Base-by-base conservation (phyloP, 2,113 vertebrate species). In the Pitta sordida region DNA sequence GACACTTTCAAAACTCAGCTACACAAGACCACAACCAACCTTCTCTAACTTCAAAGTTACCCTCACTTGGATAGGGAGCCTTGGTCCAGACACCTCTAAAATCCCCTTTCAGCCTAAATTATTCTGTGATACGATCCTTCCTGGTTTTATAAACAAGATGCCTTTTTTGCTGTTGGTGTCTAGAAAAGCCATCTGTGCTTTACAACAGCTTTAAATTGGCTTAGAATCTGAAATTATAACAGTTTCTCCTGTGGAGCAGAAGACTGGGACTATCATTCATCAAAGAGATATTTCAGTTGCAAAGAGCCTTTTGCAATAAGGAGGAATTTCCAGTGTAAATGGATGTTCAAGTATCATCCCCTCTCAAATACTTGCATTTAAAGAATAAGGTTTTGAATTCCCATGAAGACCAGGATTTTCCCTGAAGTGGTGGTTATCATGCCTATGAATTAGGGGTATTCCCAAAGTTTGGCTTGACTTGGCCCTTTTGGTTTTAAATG, bases 141-240 rank as follows among this genome's bases (percentile, higher is more conserved):
- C 39, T 55, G 67, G 12, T 17, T 93, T 91, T 79, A 37, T 39
- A 83, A 80, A 91, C 74, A 63, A 59, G 56, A 39, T 67, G 68
- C 26, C 55, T 90, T 55, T 91, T 93, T 32, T 3, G 1, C 51
- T 30, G 59, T 9, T 46, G 83, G 21, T 86, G 19, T 77, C 9
- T 34, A 80, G 71, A 62, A 83, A 94, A 94, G 71, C 82, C 88
- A 83, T 77, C 79, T 86, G 90, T 91, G 92, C 62, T 91, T 83
- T 90, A n/a, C 86, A 90, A 85, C 55, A 88, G 51, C 51, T 73
- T 83, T 53, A 85, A 49, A 71, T 39, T 79, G 41, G 20, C 17
- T 79, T 69, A 23, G 73, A 70, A 74, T 24, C 30, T 2, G 7
- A 58, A 90, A n/a, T 67, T 37, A 30, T 51, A 74, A 13, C 46